phyloP scores from a whole-genome alignment of 1,140 invertebrate species.

The Drosophila simulans region DNA sequence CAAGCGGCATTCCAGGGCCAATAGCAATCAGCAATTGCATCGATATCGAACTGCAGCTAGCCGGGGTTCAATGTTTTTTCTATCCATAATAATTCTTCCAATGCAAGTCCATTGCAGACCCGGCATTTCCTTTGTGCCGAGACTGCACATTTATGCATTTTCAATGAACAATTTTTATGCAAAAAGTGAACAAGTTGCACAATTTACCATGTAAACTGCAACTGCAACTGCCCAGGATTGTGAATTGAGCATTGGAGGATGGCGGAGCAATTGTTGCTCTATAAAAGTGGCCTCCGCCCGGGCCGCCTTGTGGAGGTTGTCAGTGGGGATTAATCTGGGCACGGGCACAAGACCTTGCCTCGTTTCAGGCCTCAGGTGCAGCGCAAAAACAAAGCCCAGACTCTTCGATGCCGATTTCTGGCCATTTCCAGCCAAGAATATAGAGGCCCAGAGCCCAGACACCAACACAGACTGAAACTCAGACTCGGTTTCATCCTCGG shows the following conservation, averaged over 20 bases:
- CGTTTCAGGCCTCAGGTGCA: conserved; percentile 63
- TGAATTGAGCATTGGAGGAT: conserved; percentile 17
- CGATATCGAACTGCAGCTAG: conserved; percentile 62
- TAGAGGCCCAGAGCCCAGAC: not conserved
- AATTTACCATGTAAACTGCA: conserved; percentile 80
- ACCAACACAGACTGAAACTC: not conserved
- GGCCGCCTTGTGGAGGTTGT: conserved; percentile 41
- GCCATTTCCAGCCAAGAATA: conserved; percentile 2
- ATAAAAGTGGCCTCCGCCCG: conserved; percentile 59
- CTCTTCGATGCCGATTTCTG: conserved; percentile 31
- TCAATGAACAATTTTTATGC: conserved; percentile 84
- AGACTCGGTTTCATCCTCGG: conserved; percentile 39
- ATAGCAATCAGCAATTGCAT: conserved; percentile 77
- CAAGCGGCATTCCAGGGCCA: conserved; percentile 35
- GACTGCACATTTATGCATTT: conserved; percentile 83
- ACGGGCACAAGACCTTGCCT: conserved; percentile 69
- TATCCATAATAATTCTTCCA: conserved; percentile 79
- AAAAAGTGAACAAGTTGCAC: conserved; percentile 83
- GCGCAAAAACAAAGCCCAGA: conserved; percentile 33
- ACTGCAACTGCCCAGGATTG: conserved; percentile 45
- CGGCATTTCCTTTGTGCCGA: conserved; percentile 74
- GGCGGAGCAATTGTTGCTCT: conserved; percentile 74
- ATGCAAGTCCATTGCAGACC: conserved; percentile 34
- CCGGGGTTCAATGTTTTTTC: conserved; percentile 71
- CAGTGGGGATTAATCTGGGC: conserved; percentile 77